Conservation (phyloP, 2,113 vertebrate species). For the Malurus melanocephalus region DNA sequence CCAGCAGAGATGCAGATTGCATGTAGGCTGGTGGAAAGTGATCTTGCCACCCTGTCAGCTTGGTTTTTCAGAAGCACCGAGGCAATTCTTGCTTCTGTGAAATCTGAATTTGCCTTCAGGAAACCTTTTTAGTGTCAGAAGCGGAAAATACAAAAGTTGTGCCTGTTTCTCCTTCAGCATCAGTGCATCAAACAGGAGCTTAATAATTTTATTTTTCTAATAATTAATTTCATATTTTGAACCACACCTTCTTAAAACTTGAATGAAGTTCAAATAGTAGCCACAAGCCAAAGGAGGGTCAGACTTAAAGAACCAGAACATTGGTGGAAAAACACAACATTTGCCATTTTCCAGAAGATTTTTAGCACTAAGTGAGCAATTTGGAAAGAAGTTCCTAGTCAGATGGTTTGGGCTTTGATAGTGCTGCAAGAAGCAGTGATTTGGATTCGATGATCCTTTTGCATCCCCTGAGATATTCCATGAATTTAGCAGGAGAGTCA, state of each 20-base stretch:
- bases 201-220: neutral
- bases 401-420: neutral
- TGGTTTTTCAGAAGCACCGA: neutral
- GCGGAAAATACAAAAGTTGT: neutral
- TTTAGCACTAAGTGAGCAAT: neutral
- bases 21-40: neutral
- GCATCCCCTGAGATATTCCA: neutral
- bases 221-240: neutral
- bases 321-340: neutral
- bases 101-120: constrained; percentile 2
- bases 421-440: neutral
- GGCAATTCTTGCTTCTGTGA: neutral
- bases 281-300: neutral
- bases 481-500: neutral
- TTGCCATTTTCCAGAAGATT: neutral
- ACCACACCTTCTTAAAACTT: neutral
- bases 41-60: constrained; percentile 18
- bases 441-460: neutral
- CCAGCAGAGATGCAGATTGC: constrained; percentile 1
- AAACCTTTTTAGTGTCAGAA: neutral
- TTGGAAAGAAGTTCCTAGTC: neutral
- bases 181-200: neutral
- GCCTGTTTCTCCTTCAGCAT: neutral
- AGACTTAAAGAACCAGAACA: neutral
- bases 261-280: neutral